Percentiles rank a stretch among this genome's conserved stretches.
phyloP scores from a whole-genome alignment of 1,140 invertebrate genomes.

The Pseudoatta argentina region DNA sequence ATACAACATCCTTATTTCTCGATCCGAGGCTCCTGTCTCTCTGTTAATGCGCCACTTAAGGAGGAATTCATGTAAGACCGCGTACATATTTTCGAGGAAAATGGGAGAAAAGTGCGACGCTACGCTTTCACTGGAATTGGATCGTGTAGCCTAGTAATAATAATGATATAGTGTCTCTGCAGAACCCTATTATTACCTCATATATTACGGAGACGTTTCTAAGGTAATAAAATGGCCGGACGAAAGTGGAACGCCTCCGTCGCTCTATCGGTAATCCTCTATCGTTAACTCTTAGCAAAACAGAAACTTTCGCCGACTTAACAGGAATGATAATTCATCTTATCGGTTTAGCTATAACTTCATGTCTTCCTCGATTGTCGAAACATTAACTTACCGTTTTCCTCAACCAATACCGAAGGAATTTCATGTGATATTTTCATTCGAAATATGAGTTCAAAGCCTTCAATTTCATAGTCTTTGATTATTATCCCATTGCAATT shows the following conservation, averaged over 20 bases:
- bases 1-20: constrained; percentile 19
- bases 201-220: constrained; percentile 54
- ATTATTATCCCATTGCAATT: neutral
- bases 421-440: no score
- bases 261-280: constrained; percentile 41
- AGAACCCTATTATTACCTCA: constrained; percentile 56
- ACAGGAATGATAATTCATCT: constrained; percentile 50
- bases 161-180: constrained; percentile 57
- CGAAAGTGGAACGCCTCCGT: constrained; percentile 19
- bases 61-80: constrained; percentile 26
- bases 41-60: constrained; percentile 45
- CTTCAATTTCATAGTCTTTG: neutral
- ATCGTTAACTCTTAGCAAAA: constrained; percentile 58
- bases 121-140: constrained; percentile 59
- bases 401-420: neutral
- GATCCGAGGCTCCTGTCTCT: constrained; percentile 10
- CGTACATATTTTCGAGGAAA: constrained; percentile 50
- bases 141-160: constrained; percentile 57
- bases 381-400: neutral
- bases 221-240: constrained; percentile 51
- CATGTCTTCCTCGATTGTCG: neutral
- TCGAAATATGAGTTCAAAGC: neutral
- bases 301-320: constrained; percentile 44
- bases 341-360: constrained; percentile 29
- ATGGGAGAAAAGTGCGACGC: constrained; percentile 52